These are phyloP conservation scores for Silurus meridionalis DNA, from an alignment of 2,113 vertebrate genomes.

Conservation along the genomic window DNA sequence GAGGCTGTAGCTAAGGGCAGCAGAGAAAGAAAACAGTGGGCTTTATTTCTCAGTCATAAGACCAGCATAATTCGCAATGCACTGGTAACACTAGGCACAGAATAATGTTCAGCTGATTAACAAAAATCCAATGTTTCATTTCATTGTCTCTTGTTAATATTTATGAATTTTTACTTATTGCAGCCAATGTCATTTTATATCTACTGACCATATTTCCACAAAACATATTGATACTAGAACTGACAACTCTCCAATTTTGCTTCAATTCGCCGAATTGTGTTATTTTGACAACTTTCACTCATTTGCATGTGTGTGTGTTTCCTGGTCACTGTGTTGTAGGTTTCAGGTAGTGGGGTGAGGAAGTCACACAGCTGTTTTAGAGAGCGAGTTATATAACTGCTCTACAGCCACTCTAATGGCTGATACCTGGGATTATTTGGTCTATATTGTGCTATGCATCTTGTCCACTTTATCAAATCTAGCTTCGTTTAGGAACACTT, in stretches of 20 bases:
- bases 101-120: conserved; percentile 63
- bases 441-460: conserved; percentile 31
- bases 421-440: conserved; percentile 53
- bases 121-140: conserved; percentile 40
- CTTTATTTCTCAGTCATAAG: conserved; percentile 72
- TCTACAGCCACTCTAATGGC: conserved; percentile 18
- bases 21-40: conserved; percentile 60
- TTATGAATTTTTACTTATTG: not conserved
- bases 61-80: conserved; percentile 69
- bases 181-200: not conserved
- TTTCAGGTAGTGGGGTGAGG: conserved; percentile 35
- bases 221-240: not conserved
- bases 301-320: conserved; percentile 16
- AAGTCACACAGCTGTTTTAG: conserved; percentile 48
- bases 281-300: conserved; percentile 1
- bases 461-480: conserved; percentile 23
- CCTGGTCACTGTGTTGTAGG: conserved; percentile 12
- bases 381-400: conserved; percentile 52
- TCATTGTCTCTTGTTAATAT: conserved; percentile 24
- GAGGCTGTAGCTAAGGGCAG: conserved; percentile 59
- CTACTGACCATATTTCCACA: not conserved
- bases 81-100: conserved; percentile 51
- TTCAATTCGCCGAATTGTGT: not conserved
- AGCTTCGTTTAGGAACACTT: conserved; percentile 28
- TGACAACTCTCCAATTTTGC: not conserved